These are phyloP conservation scores for Lasioglossum leucozonium DNA, from an alignment of 2,888 invertebrate genomes.

Conservation along the genomic window DNA sequence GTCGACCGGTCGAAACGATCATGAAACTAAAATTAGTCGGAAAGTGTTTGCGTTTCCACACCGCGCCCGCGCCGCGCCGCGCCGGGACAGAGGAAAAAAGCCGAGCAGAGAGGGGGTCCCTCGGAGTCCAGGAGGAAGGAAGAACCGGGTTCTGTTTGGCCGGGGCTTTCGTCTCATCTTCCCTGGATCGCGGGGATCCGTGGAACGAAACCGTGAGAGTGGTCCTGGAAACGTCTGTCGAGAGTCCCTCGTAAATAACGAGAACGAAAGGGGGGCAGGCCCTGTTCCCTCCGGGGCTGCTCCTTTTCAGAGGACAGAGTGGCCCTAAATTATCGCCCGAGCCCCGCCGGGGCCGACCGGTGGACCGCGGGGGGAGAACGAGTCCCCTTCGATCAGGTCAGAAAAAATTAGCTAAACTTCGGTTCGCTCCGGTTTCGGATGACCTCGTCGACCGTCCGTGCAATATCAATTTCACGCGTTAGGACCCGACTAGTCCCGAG, in stretches of 20 bases:
- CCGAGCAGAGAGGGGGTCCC: conserved; percentile 28
- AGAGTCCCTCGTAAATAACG: conserved; percentile 76
- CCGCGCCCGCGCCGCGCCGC: neutral
- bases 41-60: conserved; percentile 57
- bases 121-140: conserved; percentile 18
- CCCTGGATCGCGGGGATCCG: conserved; percentile 17
- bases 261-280: conserved; percentile 55
- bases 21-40: conserved; percentile 60
- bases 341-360: conserved; percentile 40
- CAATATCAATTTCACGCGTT: conserved; percentile 67
- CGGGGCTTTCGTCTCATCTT: conserved; percentile 12
- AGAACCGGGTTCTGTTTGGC: conserved; percentile 25
- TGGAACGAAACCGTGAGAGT: conserved; percentile 51
- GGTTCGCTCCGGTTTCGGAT: conserved; percentile 42
- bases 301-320: conserved; percentile 54
- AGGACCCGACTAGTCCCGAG: neutral
- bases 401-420: conserved; percentile 61
- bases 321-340: conserved; percentile 75
- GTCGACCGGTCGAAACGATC: conserved; percentile 50
- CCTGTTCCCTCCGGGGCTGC: conserved; percentile 46
- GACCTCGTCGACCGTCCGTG: conserved; percentile 11
- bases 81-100: neutral
- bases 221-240: conserved; percentile 62
- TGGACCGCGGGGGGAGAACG: conserved; percentile 21
- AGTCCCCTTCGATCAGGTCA: conserved; percentile 52